phyloP scores from a whole-genome alignment of 2,888 invertebrate species.

The Achlya flavicornis region DNA sequence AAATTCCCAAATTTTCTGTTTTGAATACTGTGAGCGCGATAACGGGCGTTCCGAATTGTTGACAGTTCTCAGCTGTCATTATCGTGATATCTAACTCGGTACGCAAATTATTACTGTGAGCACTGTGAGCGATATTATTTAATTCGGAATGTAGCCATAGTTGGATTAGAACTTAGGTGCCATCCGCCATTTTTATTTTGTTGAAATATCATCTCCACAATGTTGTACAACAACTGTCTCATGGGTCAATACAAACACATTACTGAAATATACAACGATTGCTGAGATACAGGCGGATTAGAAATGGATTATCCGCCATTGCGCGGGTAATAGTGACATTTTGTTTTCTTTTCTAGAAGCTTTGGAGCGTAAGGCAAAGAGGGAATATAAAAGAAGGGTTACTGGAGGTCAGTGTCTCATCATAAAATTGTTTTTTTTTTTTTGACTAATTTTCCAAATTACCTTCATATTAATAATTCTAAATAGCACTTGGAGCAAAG shows the following conservation, averaged over 20 bases:
- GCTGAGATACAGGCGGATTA: background rate
- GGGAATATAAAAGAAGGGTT: slow-evolving; percentile 66
- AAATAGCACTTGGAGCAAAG: no score
- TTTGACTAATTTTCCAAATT: background rate
- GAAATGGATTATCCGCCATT: background rate
- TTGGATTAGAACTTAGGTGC: background rate
- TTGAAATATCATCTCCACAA: background rate
- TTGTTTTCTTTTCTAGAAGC: slow-evolving; percentile 58
- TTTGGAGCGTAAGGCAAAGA: slow-evolving; percentile 69
- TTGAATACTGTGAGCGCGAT: no score
- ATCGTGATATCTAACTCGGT: no score
- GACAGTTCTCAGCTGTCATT: no score
- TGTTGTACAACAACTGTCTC: background rate
- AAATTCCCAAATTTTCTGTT: no score
- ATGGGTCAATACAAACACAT: background rate
- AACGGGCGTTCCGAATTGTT: no score
- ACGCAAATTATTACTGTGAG: no score
- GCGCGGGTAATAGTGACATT: slow-evolving; percentile 4
- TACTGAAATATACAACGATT: background rate
- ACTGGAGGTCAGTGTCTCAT: slow-evolving; percentile 56
- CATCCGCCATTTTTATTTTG: no score
- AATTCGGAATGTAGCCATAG: no score
- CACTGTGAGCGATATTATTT: no score
- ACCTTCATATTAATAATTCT: no score
- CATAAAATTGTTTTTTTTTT: slow-evolving; percentile 31